Base-by-base conservation (phyloP, 2,113 vertebrate species). In the Junco hyemalis region DNA sequence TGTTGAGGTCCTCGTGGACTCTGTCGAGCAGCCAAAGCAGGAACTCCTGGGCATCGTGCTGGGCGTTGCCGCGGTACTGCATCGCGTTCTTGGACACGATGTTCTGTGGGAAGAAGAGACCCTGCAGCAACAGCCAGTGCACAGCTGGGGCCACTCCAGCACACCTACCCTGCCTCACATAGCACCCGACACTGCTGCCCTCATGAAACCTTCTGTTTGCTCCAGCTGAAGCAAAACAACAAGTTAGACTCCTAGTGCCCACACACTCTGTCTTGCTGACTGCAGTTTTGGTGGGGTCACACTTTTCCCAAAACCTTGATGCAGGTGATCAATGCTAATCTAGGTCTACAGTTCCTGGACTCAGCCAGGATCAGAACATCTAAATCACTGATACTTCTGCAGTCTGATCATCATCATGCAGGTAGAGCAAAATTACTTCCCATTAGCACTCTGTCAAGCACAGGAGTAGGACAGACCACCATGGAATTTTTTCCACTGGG, bases 21-120 rank as follows among this genome's bases (percentile, higher is more conserved):
- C 99, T 97, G 97, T 99, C 99, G 69, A 99, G 97, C 28, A 99
- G 98, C 99, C 99, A 99, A 29, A 99, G 98, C 65, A 99, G 98
- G 93, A 99, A 99, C 97, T 99, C 99, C 96, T 99, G 99, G 5
- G 99, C 99, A 9, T 99, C 99, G 1, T 99, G 99, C 97, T 99
- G 99, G 50, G 99, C 98, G 7, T 98, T 99, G 40, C 99, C 99
- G 6, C 99, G 98, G 91, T 99, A 99, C 94, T 99, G 99, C 76
- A 99, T 97, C 14, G 99, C 99, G 2, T 99, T 99, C 97, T 98
- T 99, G 31, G 99, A 98, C 86, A 99, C 99, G 2, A 98, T 98
- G 88, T 98, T 99, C 99, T 99, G 97, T 11, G 12, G 93, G 94
- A 80, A 76, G 28, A 76, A 80, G 81, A 90, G 31, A 24, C 0